phyloP scores from a whole-genome alignment of 2,888 invertebrate species.

The Rotaria socialis region DNA sequence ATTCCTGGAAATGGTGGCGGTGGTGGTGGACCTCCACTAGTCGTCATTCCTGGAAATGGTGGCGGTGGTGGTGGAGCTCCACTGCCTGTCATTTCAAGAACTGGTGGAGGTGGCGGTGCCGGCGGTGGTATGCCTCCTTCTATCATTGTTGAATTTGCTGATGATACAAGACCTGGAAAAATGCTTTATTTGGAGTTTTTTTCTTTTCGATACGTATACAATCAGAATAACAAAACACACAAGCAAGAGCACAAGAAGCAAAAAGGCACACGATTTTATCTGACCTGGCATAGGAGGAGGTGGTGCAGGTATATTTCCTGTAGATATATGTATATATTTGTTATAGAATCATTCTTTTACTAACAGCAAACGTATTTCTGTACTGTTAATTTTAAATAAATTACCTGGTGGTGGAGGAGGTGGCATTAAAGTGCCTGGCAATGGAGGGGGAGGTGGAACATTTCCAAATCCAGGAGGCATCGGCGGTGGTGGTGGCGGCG shows the following conservation, averaged over 20 bases:
- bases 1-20: background rate
- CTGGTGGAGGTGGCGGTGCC: background rate
- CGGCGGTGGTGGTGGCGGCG: background rate
- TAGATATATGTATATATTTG: background rate
- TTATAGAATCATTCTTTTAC: background rate
- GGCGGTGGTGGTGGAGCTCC: background rate
- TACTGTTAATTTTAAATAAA: background rate
- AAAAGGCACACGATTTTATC: background rate
- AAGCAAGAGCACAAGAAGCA: background rate
- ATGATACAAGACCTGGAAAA: background rate
- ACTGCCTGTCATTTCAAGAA: background rate
- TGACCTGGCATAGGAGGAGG: slow-evolving; percentile 2
- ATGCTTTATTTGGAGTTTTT: background rate
- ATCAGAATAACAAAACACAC: background rate
- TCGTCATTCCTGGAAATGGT: background rate
- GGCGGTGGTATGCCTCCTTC: slow-evolving; percentile 6
- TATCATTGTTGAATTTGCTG: background rate
- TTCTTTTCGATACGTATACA: background rate
- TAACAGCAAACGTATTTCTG: background rate
- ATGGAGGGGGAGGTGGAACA: slow-evolving; percentile 31
- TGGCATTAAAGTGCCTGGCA: background rate
- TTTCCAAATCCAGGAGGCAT: background rate
- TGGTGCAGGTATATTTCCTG: slow-evolving; percentile 1
- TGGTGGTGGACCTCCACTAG: background rate
- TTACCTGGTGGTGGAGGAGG: slow-evolving; percentile 26